Percentiles rank a stretch among this genome's conserved stretches.
phyloP scores from a whole-genome alignment of 2,888 invertebrate genomes.

The Drosophila rellima region DNA sequence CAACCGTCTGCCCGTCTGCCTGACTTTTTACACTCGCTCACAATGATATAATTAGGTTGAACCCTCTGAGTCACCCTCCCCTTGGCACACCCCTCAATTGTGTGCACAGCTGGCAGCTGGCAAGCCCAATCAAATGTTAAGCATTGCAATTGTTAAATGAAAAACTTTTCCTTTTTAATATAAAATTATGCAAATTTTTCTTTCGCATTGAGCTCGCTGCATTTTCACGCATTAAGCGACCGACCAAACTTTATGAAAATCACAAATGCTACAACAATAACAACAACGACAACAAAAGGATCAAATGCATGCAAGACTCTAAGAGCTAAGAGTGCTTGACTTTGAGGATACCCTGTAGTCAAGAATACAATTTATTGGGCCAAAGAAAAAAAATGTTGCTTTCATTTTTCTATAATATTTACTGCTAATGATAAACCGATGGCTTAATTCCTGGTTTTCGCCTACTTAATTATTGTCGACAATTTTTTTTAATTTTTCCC shows the following conservation, averaged over 20 bases:
- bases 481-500: neutral
- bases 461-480: no score
- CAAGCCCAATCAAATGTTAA: constrained; percentile 60
- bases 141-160: constrained; percentile 68
- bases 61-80: constrained; percentile 24
- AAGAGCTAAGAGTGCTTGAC: neutral
- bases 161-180: constrained; percentile 69
- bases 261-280: constrained; percentile 36
- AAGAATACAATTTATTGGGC: neutral
- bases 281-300: constrained; percentile 13
- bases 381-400: neutral
- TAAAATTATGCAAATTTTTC: constrained; percentile 72
- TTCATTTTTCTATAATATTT: neutral
- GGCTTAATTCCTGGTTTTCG: no score
- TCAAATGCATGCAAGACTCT: neutral
- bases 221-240: constrained; percentile 55
- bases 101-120: constrained; percentile 71
- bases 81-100: constrained; percentile 70
- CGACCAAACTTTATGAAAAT: constrained; percentile 41
- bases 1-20: constrained; percentile 47
- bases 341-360: constrained; percentile 10
- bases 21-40: constrained; percentile 70
- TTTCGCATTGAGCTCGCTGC: constrained; percentile 39
- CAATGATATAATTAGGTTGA: constrained; percentile 71
- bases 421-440: no score